These are phyloP conservation scores for Zygogramma bicolorata DNA, from an alignment of 2,888 invertebrate species.

Conservation along the genomic window DNA sequence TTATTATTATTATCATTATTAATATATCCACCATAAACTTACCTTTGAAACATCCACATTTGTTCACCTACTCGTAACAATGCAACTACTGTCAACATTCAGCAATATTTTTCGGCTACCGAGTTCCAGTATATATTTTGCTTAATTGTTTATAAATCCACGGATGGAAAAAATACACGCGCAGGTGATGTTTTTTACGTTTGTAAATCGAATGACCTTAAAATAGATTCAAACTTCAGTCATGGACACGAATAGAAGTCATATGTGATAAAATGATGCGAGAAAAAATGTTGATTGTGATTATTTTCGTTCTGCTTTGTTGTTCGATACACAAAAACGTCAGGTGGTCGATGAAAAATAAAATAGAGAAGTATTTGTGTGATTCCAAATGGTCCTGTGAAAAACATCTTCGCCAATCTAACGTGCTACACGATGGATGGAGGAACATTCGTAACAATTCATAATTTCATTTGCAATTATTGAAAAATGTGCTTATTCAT, in stretches of 20 bases:
- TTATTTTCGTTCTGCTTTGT: too few relatives aligned
- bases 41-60: conserved; percentile 34
- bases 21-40: too few relatives aligned
- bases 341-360: too few relatives aligned
- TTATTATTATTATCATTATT: too few relatives aligned
- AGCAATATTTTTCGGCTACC: background rate
- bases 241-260: background rate
- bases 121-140: background rate
- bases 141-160: background rate
- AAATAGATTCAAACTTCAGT: background rate
- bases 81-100: background rate
- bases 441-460: too few relatives aligned
- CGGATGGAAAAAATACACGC: background rate
- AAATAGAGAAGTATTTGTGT: too few relatives aligned
- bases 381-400: too few relatives aligned
- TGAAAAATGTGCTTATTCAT: too few relatives aligned
- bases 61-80: background rate
- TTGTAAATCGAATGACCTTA: background rate
- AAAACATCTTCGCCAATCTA: too few relatives aligned
- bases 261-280: background rate
- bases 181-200: background rate
- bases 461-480: too few relatives aligned
- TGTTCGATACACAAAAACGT: too few relatives aligned
- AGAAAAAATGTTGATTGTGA: background rate
- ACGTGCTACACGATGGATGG: too few relatives aligned